A percentile compares a stretch with the other conserved stretches of the same genome.
These are phyloP conservation scores for Caenorhabditis afra DNA, from an alignment of 2,888 invertebrate genomes.

Conservation along the genomic window DNA sequence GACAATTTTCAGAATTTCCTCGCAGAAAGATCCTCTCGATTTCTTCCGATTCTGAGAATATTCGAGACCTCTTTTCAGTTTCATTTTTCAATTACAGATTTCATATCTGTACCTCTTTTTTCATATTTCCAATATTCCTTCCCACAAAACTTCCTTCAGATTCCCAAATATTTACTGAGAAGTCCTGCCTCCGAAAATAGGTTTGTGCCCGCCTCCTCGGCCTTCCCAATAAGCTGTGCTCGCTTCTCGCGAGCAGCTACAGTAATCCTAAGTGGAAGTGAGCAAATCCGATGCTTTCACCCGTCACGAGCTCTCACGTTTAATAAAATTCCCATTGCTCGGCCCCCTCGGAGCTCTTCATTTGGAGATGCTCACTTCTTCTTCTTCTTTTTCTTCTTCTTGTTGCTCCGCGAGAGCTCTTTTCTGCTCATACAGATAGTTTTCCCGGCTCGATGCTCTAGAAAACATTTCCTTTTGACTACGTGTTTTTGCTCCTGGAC, in stretches of 20 bases:
- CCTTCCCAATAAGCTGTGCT: slow-evolving; percentile 42
- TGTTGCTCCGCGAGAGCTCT: not conserved
- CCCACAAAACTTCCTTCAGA: too few relatives aligned
- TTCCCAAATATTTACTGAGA: slow-evolving; percentile 44
- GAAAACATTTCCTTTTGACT: too few relatives aligned
- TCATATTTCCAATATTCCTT: slow-evolving; percentile 1
- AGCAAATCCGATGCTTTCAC: slow-evolving; percentile 33
- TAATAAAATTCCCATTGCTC: slow-evolving; percentile 53
- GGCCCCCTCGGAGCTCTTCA: slow-evolving; percentile 30
- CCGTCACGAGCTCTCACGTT: slow-evolving; percentile 54
- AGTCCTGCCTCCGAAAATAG: slow-evolving; percentile 26
- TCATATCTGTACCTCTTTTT: too few relatives aligned
- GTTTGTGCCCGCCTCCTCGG: slow-evolving; percentile 7
- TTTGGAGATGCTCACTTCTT: slow-evolving; percentile 36
- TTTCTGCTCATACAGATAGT: not conserved
- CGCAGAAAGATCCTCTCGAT: not conserved
- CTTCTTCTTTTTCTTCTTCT: not conserved
- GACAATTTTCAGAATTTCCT: too few relatives aligned
- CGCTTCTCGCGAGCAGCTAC: slow-evolving; percentile 39
- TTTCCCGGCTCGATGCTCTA: too few relatives aligned
- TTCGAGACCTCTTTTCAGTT: too few relatives aligned
- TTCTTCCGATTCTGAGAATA: not conserved
- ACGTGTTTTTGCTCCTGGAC: too few relatives aligned
- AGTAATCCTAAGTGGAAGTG: slow-evolving; percentile 59
- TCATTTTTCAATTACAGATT: too few relatives aligned